Conservation (phyloP, 2,888 invertebrate genomes). For the Didymodactylos carnosus region DNA sequence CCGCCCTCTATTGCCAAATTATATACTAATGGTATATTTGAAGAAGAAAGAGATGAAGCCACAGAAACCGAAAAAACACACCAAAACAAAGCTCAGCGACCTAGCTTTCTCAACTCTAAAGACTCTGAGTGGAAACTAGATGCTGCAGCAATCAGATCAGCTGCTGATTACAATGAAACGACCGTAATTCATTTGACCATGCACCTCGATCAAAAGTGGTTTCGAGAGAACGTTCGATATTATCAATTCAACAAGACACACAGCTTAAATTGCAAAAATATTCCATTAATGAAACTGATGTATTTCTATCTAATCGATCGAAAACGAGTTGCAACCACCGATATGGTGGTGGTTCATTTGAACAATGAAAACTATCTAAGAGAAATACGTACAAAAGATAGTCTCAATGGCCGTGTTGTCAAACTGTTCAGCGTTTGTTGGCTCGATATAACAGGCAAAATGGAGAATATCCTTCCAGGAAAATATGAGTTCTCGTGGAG, state of each 20-base stretch:
- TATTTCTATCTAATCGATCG: not conserved
- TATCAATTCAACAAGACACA: not conserved
- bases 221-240: not conserved
- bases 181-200: not conserved
- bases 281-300: not conserved
- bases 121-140: not conserved
- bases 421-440: not conserved
- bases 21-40: not conserved
- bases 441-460: not conserved
- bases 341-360: not conserved
- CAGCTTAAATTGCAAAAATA: not conserved
- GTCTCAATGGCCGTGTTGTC: not conserved
- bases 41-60: no score
- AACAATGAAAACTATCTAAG: not conserved
- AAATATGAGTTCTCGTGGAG: not conserved
- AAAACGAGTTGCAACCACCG: not conserved
- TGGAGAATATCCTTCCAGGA: not conserved
- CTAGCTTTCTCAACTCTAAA: not conserved
- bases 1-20: not conserved
- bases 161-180: not conserved
- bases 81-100: not conserved
- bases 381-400: not conserved
- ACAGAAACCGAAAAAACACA: not conserved
- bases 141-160: not conserved
- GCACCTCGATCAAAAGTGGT: not conserved